Evolutionary conservation across 1,140 invertebrate genomes (phyloP).

Genomic region (Drosophila fuyamai): DNA sequence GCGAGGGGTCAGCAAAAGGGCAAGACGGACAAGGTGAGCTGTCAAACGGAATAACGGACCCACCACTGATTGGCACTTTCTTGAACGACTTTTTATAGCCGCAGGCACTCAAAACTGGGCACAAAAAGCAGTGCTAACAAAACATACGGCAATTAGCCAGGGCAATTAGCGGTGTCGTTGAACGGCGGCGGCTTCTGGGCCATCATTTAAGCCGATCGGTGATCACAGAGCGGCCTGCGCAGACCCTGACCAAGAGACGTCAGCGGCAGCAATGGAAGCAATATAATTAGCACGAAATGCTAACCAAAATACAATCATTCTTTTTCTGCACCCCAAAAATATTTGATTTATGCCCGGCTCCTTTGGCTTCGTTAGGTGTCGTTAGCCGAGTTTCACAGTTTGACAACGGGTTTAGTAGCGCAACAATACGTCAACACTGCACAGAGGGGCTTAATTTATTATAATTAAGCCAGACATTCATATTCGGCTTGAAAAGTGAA

Average conservation of each 20-base stretch:
- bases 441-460: conserved; percentile 46
- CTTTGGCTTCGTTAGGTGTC: conserved; percentile 15
- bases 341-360: conserved; percentile 10
- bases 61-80: conserved; percentile 66
- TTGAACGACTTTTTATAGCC: conserved; percentile 75
- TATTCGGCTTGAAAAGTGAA: conserved; percentile 9
- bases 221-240: conserved; percentile 68
- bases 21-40: conserved; percentile 51
- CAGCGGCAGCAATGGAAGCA: conserved; percentile 34
- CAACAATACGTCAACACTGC: conserved; percentile 17
- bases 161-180: conserved; percentile 55
- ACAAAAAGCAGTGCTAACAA: conserved; percentile 30
- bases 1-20: conserved; percentile 31
- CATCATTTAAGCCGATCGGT: conserved; percentile 69
- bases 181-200: conserved; percentile 64
- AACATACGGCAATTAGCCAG: conserved; percentile 57
- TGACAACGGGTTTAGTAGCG: conserved; percentile 41
- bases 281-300: conserved; percentile 46
- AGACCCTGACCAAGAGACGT: conserved; percentile 58
- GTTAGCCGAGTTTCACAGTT: conserved; percentile 11
- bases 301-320: conserved; percentile 38
- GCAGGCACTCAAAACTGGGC: conserved; percentile 32
- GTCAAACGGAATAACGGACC: conserved; percentile 60
- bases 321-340: conserved; percentile 20
- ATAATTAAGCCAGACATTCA: conserved; percentile 57